These are phyloP conservation scores for Brachyptera risi DNA, from an alignment of 2,888 invertebrate genomes.

Conservation along the genomic window DNA sequence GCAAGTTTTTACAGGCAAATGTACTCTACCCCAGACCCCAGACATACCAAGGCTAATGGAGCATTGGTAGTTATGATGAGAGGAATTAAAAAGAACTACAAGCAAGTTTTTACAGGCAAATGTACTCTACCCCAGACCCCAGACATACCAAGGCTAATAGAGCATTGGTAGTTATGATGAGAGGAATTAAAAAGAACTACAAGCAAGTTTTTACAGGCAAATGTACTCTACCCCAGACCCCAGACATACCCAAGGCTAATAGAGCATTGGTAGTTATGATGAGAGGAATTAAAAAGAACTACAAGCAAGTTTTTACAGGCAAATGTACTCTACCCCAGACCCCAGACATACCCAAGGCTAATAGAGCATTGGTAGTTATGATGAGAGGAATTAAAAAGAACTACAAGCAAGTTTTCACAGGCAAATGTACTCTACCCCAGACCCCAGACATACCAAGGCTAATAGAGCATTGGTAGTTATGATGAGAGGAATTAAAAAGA, in stretches of 20 bases:
- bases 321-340: too few relatives aligned
- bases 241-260: too few relatives aligned
- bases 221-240: too few relatives aligned
- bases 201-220: conserved; percentile 18
- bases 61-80: conserved; percentile 13
- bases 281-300: conserved; percentile 17
- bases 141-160: too few relatives aligned
- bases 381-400: conserved; percentile 17
- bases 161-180: conserved; percentile 9
- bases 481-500: conserved; percentile 17
- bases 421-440: too few relatives aligned
- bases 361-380: conserved; percentile 8
- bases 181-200: conserved; percentile 18
- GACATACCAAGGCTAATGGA: too few relatives aligned
- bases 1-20: too few relatives aligned
- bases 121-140: too few relatives aligned
- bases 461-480: conserved; percentile 4
- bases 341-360: too few relatives aligned
- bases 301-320: conserved; percentile 14
- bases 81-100: conserved; percentile 18
- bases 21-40: too few relatives aligned
- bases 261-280: conserved; percentile 11
- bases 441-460: too few relatives aligned
- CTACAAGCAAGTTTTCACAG: conserved; percentile 14
- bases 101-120: conserved; percentile 16